phyloP scores from a whole-genome alignment of 2,113 vertebrate species.

The Calonectris borealis region DNA sequence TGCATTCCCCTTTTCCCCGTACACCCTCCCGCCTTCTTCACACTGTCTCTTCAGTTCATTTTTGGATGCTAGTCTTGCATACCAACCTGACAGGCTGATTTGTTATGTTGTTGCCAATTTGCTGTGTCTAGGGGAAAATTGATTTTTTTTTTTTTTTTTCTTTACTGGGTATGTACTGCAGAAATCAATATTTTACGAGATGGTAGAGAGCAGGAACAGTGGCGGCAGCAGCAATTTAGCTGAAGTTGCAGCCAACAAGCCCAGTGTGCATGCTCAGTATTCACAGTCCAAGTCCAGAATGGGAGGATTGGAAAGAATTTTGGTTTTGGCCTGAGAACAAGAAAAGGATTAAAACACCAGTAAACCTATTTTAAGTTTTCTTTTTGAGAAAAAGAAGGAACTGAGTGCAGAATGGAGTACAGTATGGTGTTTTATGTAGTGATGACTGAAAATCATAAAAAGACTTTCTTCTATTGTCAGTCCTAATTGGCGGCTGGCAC shows the following conservation, averaged over 20 bases:
- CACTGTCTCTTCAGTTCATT: neutral
- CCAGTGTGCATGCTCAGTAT: neutral
- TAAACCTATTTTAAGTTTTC: neutral
- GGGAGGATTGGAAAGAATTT: constrained; percentile 25
- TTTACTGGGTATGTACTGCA: neutral
- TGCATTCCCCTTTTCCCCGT: neutral
- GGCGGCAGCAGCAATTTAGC: neutral
- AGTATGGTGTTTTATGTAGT: constrained; percentile 39
- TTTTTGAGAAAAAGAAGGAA: neutral
- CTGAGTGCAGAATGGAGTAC: neutral
- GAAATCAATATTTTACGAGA: constrained; percentile 42
- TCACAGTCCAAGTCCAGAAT: neutral
- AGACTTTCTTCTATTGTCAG: constrained; percentile 50
- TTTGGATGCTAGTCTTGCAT: neutral
- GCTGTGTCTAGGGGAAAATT: neutral
- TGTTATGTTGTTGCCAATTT: constrained; percentile 14
- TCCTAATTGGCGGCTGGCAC: constrained; percentile 33
- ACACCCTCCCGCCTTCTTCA: neutral
- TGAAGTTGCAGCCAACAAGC: neutral
- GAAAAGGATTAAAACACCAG: constrained; percentile 41
- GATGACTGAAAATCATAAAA: constrained; percentile 47
- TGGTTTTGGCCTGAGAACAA: constrained; percentile 44
- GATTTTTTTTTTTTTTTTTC: neutral
- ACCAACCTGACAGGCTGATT: neutral
- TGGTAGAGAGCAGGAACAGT: neutral